These are phyloP conservation scores for Lepidochitona cinerea DNA, from an alignment of 2,888 invertebrate genomes.

Conservation along the genomic window DNA sequence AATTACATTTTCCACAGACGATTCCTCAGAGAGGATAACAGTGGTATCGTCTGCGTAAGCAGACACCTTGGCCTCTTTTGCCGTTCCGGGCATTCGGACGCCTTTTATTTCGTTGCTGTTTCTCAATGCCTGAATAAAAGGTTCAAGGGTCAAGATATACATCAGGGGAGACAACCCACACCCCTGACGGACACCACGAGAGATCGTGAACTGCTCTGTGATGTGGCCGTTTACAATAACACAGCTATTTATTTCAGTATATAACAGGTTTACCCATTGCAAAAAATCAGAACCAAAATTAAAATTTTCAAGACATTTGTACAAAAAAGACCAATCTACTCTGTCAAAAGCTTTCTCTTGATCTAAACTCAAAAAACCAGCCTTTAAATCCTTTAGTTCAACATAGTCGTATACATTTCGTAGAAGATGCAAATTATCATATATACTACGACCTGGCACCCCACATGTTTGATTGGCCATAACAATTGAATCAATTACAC, in stretches of 20 bases:
- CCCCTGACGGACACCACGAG: slow-evolving; percentile 8
- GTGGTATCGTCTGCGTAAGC: slow-evolving; percentile 17
- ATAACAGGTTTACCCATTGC: too few species aligned
- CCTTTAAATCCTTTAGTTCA: slow-evolving; percentile 28
- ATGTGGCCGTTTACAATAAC: slow-evolving; percentile 3
- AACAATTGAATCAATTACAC: too few species aligned
- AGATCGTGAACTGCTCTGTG: slow-evolving; percentile 1
- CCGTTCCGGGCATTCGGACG: slow-evolving; percentile 17
- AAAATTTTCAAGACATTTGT: slow-evolving; percentile 29
- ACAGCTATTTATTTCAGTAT: not conserved
- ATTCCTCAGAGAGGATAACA: slow-evolving; percentile 8
- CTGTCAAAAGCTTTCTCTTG: slow-evolving; percentile 45
- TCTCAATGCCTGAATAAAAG: not conserved
- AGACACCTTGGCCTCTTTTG: slow-evolving; percentile 6
- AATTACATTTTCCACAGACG: slow-evolving; percentile 1
- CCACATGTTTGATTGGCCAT: too few species aligned
- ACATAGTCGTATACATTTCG: slow-evolving; percentile 33
- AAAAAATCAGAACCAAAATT: too few species aligned
- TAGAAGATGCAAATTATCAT: slow-evolving; percentile 36
- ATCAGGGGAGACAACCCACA: not conserved
- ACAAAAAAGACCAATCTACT: slow-evolving; percentile 33
- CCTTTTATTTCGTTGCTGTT: slow-evolving; percentile 12
- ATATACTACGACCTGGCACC: slow-evolving; percentile 33
- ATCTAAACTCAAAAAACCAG: slow-evolving; percentile 34
- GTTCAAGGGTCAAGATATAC: not conserved